Percentiles rank a stretch among this genome's conserved stretches.
phyloP scores from a whole-genome alignment of 1,140 invertebrate species.

The Brachionus angularis region DNA sequence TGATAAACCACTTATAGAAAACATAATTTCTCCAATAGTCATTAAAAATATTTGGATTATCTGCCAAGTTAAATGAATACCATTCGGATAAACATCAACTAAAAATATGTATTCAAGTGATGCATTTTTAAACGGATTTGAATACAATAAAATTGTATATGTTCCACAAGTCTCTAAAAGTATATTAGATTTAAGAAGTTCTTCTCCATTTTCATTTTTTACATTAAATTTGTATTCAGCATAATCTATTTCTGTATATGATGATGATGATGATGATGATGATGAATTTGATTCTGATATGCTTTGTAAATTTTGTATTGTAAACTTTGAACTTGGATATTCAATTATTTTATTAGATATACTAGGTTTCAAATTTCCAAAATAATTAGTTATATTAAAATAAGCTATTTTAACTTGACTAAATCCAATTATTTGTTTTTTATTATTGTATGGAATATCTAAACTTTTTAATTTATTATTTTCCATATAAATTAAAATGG shows the following conservation, averaged over 20 bases:
- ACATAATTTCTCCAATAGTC: constrained; percentile 78
- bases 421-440: constrained; percentile 2
- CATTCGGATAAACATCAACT: constrained; percentile 35
- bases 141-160: constrained; percentile 31
- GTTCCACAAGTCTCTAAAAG: constrained; percentile 19
- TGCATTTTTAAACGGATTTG: neutral
- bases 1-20: constrained; percentile 81
- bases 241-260: constrained; percentile 8
- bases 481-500: no score
- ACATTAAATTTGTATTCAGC: neutral
- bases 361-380: neutral
- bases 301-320: neutral
- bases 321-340: neutral
- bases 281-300: no score
- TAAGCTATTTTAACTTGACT: constrained; percentile 1
- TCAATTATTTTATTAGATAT: constrained; percentile 22
- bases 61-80: constrained; percentile 73
- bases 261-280: no score
- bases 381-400: neutral
- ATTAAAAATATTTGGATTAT: constrained; percentile 81
- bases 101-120: constrained; percentile 5
- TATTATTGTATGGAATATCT: neutral
- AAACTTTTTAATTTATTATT: no score
- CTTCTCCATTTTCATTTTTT: neutral
- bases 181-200: neutral